Conservation (phyloP, 2,888 invertebrate genomes). For the Leucania comma region DNA sequence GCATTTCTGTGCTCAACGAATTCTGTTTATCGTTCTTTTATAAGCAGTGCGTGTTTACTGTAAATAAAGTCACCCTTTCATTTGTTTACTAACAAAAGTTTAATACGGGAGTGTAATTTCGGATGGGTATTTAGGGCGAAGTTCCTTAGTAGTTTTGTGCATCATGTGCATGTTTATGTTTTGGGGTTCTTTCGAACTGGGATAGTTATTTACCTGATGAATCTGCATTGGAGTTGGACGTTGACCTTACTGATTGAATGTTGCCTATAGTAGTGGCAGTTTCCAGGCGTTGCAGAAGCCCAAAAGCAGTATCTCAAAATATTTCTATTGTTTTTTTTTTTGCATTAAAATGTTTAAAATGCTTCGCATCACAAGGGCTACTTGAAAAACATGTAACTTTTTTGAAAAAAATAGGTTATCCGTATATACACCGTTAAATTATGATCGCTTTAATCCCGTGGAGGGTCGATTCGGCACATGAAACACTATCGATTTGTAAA, state of each 20-base stretch:
- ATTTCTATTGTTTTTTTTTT: no score
- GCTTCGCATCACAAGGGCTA: no score
- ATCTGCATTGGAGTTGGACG: not conserved
- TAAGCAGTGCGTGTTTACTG: constrained; percentile 44
- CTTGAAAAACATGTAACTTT: no score
- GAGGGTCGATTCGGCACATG: no score
- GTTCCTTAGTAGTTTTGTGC: not conserved
- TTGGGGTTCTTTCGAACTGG: not conserved
- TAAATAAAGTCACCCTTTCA: constrained; percentile 44
- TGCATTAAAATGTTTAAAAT: no score
- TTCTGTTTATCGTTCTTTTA: constrained; percentile 39
- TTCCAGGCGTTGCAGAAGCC: not conserved
- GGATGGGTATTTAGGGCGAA: constrained; percentile 30
- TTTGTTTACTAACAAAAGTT: constrained; percentile 58
- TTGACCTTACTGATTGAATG: not conserved
- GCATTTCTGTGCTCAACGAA: not conserved
- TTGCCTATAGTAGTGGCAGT: not conserved
- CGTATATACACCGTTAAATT: no score
- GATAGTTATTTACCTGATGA: not conserved
- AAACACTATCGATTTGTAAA: no score
- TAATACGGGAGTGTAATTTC: constrained; percentile 22
- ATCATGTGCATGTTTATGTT: not conserved
- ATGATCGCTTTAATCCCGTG: no score
- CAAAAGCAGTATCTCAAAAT: no score
- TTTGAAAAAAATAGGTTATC: no score